Evolutionary conservation across 1,140 invertebrate genomes (phyloP), one percentile per base, ranked within the genome.

Genomic region (Bombus haemorrhoidalis): DNA sequence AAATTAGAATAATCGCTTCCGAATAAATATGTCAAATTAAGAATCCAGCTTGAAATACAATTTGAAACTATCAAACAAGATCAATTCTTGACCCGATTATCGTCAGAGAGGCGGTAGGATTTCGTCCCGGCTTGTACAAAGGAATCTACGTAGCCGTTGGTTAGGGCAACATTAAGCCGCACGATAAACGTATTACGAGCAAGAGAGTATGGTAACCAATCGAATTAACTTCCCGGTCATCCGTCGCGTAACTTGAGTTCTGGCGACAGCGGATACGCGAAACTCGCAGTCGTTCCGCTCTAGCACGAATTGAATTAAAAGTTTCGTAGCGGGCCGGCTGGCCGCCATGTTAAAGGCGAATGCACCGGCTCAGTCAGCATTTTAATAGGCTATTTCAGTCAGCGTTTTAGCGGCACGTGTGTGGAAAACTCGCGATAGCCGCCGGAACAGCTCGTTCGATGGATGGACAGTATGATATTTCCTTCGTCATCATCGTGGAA

Each of bases 291-390:
- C 80, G 77, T 82, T 75, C 83, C 86, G 75, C 86, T 88, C 79
- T 53, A 41, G 71, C 79, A 53, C 69, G 80, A 86, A 90, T 90
- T 77, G 82, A 90, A 90, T 90, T 90, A 90, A 90, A 90, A 90
- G 86, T 90, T 90, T 87, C 77, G 74, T 74, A 71, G 78, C 47
- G 28, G 64, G 39, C 39, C 71, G 80, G 72, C 37, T 78, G 80
- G 59, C 57, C 75, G 59, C 57, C 73, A 81, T 53, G 73, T 87
- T 89, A 89, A 89, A 87, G 75, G 79, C 74, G 76, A 66, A 83
- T 83, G 74, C 76, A 57, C 28, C 76, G 83, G 80, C 75, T 88
- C 39, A 68, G 75, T 75, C 77, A 87, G 80, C 64, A 86, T 89
- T 89, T 89, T 83, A 89, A 89, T 84, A 83, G 75, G 57, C 59